Percentiles rank a stretch among this genome's conserved stretches.
These are phyloP conservation scores for Aramus guarauna DNA, from an alignment of 2,113 vertebrate species.

Conservation along the genomic window DNA sequence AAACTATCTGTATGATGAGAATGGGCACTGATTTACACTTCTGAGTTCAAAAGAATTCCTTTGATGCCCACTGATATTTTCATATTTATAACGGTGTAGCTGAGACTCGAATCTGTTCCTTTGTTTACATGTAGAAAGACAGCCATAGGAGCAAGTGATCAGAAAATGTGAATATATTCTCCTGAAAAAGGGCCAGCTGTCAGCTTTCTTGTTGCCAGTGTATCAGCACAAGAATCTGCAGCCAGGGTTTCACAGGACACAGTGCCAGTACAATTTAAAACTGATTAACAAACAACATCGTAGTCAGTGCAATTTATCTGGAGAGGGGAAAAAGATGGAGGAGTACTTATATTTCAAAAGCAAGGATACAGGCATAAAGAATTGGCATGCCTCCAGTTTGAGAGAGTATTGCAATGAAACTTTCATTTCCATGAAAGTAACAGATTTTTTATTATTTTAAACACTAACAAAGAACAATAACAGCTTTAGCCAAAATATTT, in stretches of 20 bases:
- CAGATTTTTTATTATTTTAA: not conserved
- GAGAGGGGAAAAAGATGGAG: not conserved
- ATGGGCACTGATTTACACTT: not conserved
- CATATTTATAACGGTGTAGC: not conserved
- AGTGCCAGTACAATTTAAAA: not conserved
- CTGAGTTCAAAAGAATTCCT: not conserved
- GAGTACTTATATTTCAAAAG: conserved; percentile 39
- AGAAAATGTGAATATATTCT: conserved; percentile 35
- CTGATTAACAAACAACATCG: conserved; percentile 39
- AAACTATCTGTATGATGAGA: not conserved
- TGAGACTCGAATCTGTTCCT: not conserved
- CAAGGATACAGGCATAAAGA: conserved; percentile 8
- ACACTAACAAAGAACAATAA: not conserved
- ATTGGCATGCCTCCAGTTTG: not conserved
- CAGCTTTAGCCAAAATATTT: not conserved
- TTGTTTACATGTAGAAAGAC: conserved; percentile 20
- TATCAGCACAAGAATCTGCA: not conserved
- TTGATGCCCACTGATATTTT: not conserved
- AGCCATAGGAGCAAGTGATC: conserved; percentile 33
- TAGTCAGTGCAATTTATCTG: conserved; percentile 15
- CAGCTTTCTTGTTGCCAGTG: conserved; percentile 2
- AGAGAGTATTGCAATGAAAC: not conserved
- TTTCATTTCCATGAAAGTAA: not conserved
- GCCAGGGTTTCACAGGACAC: conserved; percentile 19
- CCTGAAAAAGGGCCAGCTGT: conserved; percentile 54